Conservation (phyloP, 2,888 invertebrate genomes). For the Eledone cirrhosa region DNA sequence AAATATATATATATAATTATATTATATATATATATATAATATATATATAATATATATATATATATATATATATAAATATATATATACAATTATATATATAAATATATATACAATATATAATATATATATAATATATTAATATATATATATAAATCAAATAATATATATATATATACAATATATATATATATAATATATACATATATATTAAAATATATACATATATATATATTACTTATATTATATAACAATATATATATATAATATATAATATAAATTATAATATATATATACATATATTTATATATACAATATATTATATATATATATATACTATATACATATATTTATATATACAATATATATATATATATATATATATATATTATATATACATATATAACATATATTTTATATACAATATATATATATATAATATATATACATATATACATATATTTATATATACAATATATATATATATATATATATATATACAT, state of each 20-base stretch:
- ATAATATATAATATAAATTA: background rate
- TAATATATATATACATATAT: background rate
- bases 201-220: background rate
- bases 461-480: no score
- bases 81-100: constrained; percentile 23
- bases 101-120: background rate
- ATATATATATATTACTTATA: background rate
- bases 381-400: no score
- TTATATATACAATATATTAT: background rate
- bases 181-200: background rate
- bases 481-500: no score
- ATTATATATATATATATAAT: background rate
- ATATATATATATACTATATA: no score
- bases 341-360: no score
- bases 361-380: no score
- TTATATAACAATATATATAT: background rate
- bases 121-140: constrained; percentile 1
- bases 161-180: background rate
- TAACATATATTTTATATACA: no score
- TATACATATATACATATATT: no score
- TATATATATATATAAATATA: constrained; percentile 4
- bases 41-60: background rate
- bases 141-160: background rate
- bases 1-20: background rate
- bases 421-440: no score